A percentile compares a stretch with the other conserved stretches of the same genome.
Conservation (phyloP, 2,888 invertebrate species). For the Tenthredo livida region DNA sequence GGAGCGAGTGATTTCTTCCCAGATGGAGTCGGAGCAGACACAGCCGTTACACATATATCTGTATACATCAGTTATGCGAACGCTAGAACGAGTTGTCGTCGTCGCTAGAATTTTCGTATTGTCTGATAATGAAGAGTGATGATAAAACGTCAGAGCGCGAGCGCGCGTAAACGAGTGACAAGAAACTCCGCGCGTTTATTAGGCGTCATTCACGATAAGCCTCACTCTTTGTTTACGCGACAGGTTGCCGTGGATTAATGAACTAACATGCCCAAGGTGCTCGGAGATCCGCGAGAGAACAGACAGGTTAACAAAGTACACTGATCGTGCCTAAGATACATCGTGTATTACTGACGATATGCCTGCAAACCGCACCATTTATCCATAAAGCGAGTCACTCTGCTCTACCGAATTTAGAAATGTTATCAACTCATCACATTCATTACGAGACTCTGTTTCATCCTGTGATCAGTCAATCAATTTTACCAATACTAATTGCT, state of each 20-base stretch:
- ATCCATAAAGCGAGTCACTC: background rate
- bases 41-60: background rate
- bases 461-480: background rate
- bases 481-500: background rate
- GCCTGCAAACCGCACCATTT: slow-evolving; percentile 18
- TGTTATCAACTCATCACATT: background rate
- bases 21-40: slow-evolving; percentile 14
- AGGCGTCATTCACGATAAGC: slow-evolving; percentile 71
- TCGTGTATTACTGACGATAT: slow-evolving; percentile 21
- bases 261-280: slow-evolving; percentile 59
- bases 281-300: slow-evolving; percentile 18
- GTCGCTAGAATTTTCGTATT: slow-evolving; percentile 59
- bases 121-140: slow-evolving; percentile 75
- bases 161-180: slow-evolving; percentile 63
- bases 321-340: slow-evolving; percentile 37
- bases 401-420: background rate
- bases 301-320: slow-evolving; percentile 46
- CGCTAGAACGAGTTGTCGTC: slow-evolving; percentile 36
- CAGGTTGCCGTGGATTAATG: slow-evolving; percentile 69
- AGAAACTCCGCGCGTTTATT: slow-evolving; percentile 72
- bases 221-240: slow-evolving; percentile 69
- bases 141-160: slow-evolving; percentile 65
- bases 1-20: slow-evolving; percentile 36
- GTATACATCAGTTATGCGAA: background rate
- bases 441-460: background rate